Evolutionary conservation across 2,797 vertebrate species (phyloP).

Genomic region (Lacerta agilis): DNA sequence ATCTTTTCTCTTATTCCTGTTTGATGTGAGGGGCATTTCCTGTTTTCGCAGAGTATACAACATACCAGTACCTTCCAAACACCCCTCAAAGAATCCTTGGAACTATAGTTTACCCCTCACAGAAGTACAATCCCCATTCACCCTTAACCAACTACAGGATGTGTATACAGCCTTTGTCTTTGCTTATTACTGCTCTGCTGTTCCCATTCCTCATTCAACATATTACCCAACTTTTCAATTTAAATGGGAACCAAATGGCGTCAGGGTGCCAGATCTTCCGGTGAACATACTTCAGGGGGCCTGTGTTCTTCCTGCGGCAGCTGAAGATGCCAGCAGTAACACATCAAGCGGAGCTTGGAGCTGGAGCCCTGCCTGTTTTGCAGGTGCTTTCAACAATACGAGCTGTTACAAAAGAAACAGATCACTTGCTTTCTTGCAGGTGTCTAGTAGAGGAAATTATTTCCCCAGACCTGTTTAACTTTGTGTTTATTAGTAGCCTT

Average conservation of each 20-base stretch:
- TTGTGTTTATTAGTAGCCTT: slow-evolving; percentile 16
- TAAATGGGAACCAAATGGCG: not conserved
- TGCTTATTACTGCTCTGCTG: not conserved
- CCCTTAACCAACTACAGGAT: not conserved
- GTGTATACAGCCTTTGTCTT: not conserved
- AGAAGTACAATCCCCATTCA: too few species aligned
- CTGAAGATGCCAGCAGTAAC: not conserved
- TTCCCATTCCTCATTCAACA: not conserved
- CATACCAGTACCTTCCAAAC: too few species aligned
- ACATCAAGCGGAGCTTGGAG: slow-evolving; percentile 9
- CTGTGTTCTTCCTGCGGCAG: not conserved
- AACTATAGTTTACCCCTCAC: too few species aligned
- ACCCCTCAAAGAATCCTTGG: too few species aligned
- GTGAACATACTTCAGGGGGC: not conserved
- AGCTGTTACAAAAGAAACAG: slow-evolving; percentile 26
- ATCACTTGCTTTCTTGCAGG: slow-evolving; percentile 19
- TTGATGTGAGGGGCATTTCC: not conserved
- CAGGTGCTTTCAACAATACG: slow-evolving; percentile 31
- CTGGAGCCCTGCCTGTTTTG: not conserved
- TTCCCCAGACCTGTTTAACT: not conserved
- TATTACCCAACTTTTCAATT: not conserved
- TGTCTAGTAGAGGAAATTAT: not conserved
- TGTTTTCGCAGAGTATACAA: too few species aligned
- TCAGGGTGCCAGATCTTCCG: not conserved
- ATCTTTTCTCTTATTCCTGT: not conserved